Base-by-base conservation (phyloP, 2,888 invertebrate species). In the Cyaniris semiargus region DNA sequence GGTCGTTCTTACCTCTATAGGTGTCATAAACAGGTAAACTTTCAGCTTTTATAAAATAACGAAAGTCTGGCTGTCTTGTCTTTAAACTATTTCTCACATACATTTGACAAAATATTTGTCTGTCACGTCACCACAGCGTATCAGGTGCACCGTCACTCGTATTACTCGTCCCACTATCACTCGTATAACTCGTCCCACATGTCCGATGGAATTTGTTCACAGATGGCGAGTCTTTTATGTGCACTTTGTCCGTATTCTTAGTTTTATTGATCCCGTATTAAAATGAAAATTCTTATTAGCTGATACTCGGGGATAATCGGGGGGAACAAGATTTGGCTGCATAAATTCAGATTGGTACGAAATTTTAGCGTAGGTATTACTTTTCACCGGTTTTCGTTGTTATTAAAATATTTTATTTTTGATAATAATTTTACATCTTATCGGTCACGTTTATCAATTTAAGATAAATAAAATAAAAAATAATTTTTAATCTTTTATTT, bases 191-290 rank as follows among this genome's bases (percentile, higher is more conserved):
- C 27, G 27, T 66, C 27, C 66, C 13, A 23, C 66, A 15, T 31
- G 27, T 31, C 66, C 66, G 74, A 76, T 71, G 75, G 81, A 80
- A 77, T 80, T 78, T 82, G 84, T 78, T 72, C 84, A 81, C 87
- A 87, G 84, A 85, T 87, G 87, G 84, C 83, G 77, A 82, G 82
- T 80, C 85, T 85, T 87, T 76, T 71, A 71, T 71, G 85, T 85
- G 83, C 84, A 83, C 86, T 85, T 80, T 80, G 79, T 79, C 79
- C 82, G 83, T 84, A 84, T 84, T 83, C 85, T 84, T 82, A 85
- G 83, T 86, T 88, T 87, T 87, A 87, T 87, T 81, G 79, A 79
- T 77, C 78, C 58, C 70, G 78, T 76, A 77, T 78, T 58, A 71
- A 78, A 77, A 66, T 78, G 77, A 77, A 77, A 76, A 74, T 72